Evolutionary conservation across 2,797 vertebrate genomes (phyloP).

Genomic region (Gymnoscopelus braueri): DNA sequence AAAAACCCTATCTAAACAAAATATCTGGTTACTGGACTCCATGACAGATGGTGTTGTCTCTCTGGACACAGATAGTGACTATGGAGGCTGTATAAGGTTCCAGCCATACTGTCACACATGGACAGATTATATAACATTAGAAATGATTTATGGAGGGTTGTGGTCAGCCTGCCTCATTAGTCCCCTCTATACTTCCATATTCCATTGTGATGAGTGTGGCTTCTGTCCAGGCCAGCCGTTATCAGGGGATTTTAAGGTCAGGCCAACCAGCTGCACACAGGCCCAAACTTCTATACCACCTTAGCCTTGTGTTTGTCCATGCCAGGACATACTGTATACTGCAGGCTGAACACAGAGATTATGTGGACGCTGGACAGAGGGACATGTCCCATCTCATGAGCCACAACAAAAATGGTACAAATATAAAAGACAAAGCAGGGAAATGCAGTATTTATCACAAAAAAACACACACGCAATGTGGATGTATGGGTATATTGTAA

Average conservation of each 20-base stretch:
- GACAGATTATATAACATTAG: conserved; percentile 43
- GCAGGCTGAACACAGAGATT: conserved; percentile 15
- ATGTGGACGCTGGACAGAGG: not conserved
- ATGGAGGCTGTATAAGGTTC: conserved; percentile 28
- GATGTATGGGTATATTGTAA: too few species aligned
- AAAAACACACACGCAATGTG: too few species aligned
- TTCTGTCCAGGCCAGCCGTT: conserved; percentile 38
- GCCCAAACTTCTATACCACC: conserved; percentile 35
- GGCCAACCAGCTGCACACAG: conserved; percentile 28
- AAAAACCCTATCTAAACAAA: too few species aligned
- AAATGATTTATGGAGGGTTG: conserved; percentile 52
- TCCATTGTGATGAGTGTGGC: conserved; percentile 41
- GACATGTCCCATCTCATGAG: too few species aligned
- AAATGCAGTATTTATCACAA: too few species aligned
- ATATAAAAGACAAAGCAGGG: too few species aligned
- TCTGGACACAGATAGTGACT: conserved; percentile 5
- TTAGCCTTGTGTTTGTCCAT: conserved; percentile 6
- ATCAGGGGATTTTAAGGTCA: conserved; percentile 37
- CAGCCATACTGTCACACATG: conserved; percentile 22
- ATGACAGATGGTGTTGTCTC: too few species aligned
- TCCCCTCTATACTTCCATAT: conserved; percentile 38
- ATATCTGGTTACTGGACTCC: too few species aligned
- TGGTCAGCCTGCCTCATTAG: conserved; percentile 50
- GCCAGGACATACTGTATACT: conserved; percentile 9
- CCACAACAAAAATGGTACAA: too few species aligned